Conservation (phyloP, 1,140 invertebrate species). For the Drosophila pectinifera region DNA sequence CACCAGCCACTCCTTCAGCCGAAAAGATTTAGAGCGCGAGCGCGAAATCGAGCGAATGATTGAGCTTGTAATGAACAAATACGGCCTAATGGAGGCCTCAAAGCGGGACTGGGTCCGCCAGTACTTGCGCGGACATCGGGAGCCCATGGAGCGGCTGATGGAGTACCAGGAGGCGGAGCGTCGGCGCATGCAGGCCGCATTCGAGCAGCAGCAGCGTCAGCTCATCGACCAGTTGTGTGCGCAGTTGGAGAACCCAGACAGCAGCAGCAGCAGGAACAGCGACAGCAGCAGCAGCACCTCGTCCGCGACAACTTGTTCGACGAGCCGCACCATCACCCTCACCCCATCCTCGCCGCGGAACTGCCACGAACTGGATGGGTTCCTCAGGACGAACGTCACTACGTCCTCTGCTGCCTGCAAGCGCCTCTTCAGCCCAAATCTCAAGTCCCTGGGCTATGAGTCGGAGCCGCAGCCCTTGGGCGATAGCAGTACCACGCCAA, state of each 20-base stretch:
- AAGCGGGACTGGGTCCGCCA: constrained; percentile 55
- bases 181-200: constrained; percentile 63
- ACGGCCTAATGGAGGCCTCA: constrained; percentile 26
- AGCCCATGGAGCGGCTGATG: constrained; percentile 84
- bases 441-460: constrained; percentile 12
- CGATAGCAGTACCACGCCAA: constrained; percentile 10
- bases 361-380: constrained; percentile 5
- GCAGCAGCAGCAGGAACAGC: constrained; percentile 52
- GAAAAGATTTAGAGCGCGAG: constrained; percentile 17
- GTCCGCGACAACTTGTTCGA: constrained; percentile 1
- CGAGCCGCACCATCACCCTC: constrained; percentile 5
- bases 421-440: constrained; percentile 43
- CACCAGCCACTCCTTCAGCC: constrained; percentile 6
- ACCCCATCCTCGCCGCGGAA: constrained; percentile 8
- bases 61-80: constrained; percentile 44
- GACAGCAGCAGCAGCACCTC: constrained; percentile 16
- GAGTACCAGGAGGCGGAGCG: constrained; percentile 77
- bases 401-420: constrained; percentile 37
- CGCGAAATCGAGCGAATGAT: constrained; percentile 56
- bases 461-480: constrained; percentile 28
- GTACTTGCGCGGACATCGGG: constrained; percentile 73
- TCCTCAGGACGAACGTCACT: background rate
- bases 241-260: constrained; percentile 36
- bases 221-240: constrained; percentile 74
- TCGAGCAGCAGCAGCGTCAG: constrained; percentile 70